Evolutionary conservation across 2,888 invertebrate genomes (phyloP).

Genomic region (Drosophila mayaguana): DNA sequence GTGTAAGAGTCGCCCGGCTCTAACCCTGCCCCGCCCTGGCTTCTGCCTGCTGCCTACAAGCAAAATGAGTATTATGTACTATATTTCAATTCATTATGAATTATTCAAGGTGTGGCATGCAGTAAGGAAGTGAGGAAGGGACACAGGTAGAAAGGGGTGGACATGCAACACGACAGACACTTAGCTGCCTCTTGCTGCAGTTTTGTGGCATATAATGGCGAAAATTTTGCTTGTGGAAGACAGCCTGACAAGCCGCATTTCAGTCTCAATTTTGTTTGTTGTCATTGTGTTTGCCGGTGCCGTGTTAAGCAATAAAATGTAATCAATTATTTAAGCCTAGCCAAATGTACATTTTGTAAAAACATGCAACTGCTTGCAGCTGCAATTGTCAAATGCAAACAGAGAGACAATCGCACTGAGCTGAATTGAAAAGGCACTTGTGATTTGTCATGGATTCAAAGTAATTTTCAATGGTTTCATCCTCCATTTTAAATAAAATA

Average conservation of each 20-base stretch:
- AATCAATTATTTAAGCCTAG: constrained; percentile 74
- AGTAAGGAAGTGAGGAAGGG: constrained; percentile 26
- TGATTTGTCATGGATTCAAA: constrained; percentile 2
- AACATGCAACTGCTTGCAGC: constrained; percentile 25
- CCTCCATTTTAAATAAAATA: no score
- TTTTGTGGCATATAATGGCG: constrained; percentile 43
- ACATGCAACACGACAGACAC: constrained; percentile 37
- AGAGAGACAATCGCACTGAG: constrained; percentile 3
- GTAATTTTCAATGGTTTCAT: not conserved
- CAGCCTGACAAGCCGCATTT: constrained; percentile 67
- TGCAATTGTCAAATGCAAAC: constrained; percentile 6
- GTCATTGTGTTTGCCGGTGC: constrained; percentile 30
- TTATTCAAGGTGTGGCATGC: constrained; percentile 76
- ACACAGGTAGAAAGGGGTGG: no score
- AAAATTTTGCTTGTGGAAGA: constrained; percentile 46
- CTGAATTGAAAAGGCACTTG: constrained; percentile 10
- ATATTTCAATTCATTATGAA: constrained; percentile 79
- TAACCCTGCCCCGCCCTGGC: constrained; percentile 1
- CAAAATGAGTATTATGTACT: constrained; percentile 79
- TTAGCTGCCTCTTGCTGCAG: constrained; percentile 28
- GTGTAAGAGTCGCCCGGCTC: not conserved
- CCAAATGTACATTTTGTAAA: constrained; percentile 64
- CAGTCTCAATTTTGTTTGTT: constrained; percentile 57
- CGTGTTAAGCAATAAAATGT: constrained; percentile 72
- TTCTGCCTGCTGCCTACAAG: constrained; percentile 16